Percentiles rank a stretch among this genome's conserved stretches.
Evolutionary conservation across 2,113 vertebrate species (phyloP).

Genomic region (Percopsis transmontana): DNA sequence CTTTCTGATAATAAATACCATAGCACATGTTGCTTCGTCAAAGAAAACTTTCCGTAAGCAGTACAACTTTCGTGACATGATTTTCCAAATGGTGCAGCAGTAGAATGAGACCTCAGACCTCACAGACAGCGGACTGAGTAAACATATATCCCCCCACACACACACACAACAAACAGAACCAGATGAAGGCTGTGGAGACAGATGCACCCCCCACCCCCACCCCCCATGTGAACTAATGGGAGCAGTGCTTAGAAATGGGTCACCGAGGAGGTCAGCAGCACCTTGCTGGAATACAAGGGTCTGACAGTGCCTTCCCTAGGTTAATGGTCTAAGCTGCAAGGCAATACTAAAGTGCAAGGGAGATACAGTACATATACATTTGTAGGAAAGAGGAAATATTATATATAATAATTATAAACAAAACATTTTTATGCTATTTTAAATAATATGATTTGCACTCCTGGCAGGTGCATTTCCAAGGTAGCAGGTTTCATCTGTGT

Average conservation of each 20-base stretch:
- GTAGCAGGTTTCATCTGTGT: no score
- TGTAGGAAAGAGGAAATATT: no score
- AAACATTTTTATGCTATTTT: no score
- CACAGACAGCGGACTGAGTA: background rate
- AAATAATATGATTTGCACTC: no score
- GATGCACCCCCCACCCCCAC: background rate
- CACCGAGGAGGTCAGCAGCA: constrained; percentile 44
- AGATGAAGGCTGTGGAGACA: constrained; percentile 1
- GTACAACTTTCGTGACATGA: constrained; percentile 21
- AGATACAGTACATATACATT: background rate
- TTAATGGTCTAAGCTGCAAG: constrained; percentile 21
- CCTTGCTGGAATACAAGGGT: constrained; percentile 37
- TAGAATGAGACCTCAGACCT: background rate
- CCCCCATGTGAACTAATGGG: no score
- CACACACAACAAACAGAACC: background rate
- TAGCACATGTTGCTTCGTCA: constrained; percentile 48
- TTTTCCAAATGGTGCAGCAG: constrained; percentile 10
- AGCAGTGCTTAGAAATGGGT: constrained; percentile 39
- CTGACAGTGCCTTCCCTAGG: constrained; percentile 13
- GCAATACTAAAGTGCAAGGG: background rate
- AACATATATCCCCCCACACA: constrained; percentile 11
- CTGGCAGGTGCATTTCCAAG: no score
- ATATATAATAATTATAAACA: no score
- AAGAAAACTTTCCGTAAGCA: constrained; percentile 31
- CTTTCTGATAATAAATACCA: constrained; percentile 52